These are phyloP conservation scores for Lithophane socia DNA, from an alignment of 2,888 invertebrate species.

Conservation along the genomic window DNA sequence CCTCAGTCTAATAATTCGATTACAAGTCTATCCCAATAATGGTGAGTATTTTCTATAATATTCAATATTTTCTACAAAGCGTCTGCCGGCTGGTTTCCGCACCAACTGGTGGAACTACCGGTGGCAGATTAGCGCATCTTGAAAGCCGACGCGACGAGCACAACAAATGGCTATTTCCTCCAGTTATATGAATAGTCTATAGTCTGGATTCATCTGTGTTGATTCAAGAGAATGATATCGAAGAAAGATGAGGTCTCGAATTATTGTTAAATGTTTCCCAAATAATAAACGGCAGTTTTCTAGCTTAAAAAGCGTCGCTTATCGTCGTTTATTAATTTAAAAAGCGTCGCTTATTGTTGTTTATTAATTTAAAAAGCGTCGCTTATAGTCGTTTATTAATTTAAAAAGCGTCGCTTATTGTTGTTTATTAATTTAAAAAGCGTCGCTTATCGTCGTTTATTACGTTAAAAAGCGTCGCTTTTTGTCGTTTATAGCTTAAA, in stretches of 20 bases:
- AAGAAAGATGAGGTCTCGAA: not conserved
- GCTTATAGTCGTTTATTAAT: too few relatives aligned
- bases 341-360: too few relatives aligned
- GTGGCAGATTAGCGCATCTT: constrained; percentile 32
- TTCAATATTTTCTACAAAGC: constrained; percentile 19
- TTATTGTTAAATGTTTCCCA: not conserved
- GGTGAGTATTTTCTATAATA: not conserved
- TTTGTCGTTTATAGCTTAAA: not conserved
- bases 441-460: too few relatives aligned
- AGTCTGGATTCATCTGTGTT: constrained; percentile 21
- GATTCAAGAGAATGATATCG: constrained; percentile 5
- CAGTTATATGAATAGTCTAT: constrained; percentile 29
- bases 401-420: too few relatives aligned
- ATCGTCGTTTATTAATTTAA: too few relatives aligned
- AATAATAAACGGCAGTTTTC: not conserved
- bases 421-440: too few relatives aligned
- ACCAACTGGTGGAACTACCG: constrained; percentile 16
- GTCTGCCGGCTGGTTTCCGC: constrained; percentile 17
- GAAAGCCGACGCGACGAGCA: constrained; percentile 4
- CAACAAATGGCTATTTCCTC: constrained; percentile 47
- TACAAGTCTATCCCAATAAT: constrained; percentile 2
- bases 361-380: too few relatives aligned
- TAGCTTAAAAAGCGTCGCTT: not conserved
- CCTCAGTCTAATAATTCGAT: not conserved
- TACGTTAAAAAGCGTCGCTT: too few relatives aligned